A percentile compares a stretch with the other conserved stretches of the same genome.
These are phyloP conservation scores for Porites divaricata DNA, from an alignment of 92 coral and sea anemone genomes.

Conservation along the genomic window DNA sequence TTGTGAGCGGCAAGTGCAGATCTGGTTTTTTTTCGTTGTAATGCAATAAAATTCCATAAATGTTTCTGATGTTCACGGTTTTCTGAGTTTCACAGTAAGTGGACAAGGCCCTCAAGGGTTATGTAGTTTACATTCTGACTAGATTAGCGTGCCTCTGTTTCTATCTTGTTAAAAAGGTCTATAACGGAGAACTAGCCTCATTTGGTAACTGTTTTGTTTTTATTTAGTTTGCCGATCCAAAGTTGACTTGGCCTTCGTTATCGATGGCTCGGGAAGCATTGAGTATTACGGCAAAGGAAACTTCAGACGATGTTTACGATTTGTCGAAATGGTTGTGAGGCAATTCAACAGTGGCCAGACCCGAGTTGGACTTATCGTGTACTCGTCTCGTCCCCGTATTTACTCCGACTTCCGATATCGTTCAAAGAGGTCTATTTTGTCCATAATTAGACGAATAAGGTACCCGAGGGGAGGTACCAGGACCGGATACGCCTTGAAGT, in stretches of 20 bases:
- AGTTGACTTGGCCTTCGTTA: constrained; percentile 68
- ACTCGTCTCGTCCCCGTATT: background rate
- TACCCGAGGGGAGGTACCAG: constrained; percentile 55
- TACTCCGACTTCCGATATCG: constrained; percentile 41
- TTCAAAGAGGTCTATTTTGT: constrained; percentile 11
- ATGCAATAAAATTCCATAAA: too few relatives aligned
- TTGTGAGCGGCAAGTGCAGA: too few relatives aligned
- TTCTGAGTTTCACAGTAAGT: too few relatives aligned
- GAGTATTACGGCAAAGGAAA: constrained; percentile 54
- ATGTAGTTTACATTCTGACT: too few relatives aligned
- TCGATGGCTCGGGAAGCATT: constrained; percentile 71
- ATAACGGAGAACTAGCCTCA: too few relatives aligned
- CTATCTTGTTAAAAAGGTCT: too few relatives aligned
- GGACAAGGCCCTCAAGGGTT: too few relatives aligned
- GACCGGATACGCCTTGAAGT: constrained; percentile 45
- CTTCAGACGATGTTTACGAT: constrained; percentile 57
- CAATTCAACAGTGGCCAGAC: constrained; percentile 36
- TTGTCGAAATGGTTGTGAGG: constrained; percentile 63
- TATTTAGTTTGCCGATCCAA: constrained; percentile 38
- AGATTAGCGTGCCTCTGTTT: too few relatives aligned
- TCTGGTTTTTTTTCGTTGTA: too few relatives aligned
- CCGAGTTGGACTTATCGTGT: background rate
- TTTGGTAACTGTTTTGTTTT: background rate
- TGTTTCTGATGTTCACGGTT: too few relatives aligned
- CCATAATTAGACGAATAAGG: constrained; percentile 37